These are phyloP conservation scores for Acronicta psi DNA, from an alignment of 2,888 invertebrate genomes.

Conservation along the genomic window DNA sequence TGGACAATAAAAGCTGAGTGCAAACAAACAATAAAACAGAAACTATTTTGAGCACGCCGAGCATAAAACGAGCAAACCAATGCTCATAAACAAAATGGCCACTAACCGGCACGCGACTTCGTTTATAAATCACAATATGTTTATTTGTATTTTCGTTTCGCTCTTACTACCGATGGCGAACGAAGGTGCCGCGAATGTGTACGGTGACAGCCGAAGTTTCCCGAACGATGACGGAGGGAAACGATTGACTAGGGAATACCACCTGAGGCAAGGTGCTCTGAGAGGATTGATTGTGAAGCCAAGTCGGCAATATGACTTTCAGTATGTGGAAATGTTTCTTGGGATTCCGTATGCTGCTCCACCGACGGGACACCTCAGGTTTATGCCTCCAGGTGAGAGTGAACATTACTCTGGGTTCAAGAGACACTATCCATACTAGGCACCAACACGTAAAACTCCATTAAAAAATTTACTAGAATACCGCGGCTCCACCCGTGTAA, in stretches of 20 bases:
- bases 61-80: slow-evolving; percentile 75
- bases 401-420: too few relatives aligned
- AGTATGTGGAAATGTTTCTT: slow-evolving; percentile 92
- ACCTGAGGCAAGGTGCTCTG: slow-evolving; percentile 91
- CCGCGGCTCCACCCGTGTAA: too few relatives aligned
- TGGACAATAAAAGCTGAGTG: slow-evolving; percentile 74
- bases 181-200: slow-evolving; percentile 76
- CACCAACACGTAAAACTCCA: too few relatives aligned
- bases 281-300: slow-evolving; percentile 92
- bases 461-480: too few relatives aligned
- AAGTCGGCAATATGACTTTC: slow-evolving; percentile 89
- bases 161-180: slow-evolving; percentile 82
- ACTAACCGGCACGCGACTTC: slow-evolving; percentile 82
- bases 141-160: slow-evolving; percentile 86
- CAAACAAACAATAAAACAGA: slow-evolving; percentile 78
- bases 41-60: slow-evolving; percentile 77
- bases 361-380: slow-evolving; percentile 92
- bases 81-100: slow-evolving; percentile 85
- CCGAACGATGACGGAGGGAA: slow-evolving; percentile 75
- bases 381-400: slow-evolving; percentile 94
- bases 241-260: slow-evolving; percentile 89
- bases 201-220: slow-evolving; percentile 74
- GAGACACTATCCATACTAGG: too few relatives aligned
- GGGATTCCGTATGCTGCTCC: slow-evolving; percentile 95
- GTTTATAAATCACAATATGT: slow-evolving; percentile 84